These are phyloP conservation scores for Nasonia giraulti DNA, from an alignment of 1,140 invertebrate genomes.

Conservation along the genomic window DNA sequence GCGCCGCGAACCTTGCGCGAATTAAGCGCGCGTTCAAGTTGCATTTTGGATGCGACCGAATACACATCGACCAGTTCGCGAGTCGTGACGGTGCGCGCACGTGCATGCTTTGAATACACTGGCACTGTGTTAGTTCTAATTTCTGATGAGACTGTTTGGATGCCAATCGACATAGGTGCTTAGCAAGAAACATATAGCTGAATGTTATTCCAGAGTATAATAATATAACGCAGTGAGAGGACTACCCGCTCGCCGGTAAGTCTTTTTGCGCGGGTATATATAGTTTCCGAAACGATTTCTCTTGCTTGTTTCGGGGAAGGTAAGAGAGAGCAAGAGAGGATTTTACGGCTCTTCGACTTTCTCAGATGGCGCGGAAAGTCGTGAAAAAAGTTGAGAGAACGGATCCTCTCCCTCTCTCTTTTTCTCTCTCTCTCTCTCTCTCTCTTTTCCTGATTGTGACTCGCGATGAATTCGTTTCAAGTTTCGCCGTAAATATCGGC, in stretches of 20 bases:
- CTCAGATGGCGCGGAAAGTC: background rate
- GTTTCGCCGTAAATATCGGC: background rate
- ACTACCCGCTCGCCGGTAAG: background rate
- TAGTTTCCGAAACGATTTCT: background rate
- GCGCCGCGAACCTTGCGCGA: conserved; percentile 47
- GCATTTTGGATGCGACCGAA: conserved; percentile 72
- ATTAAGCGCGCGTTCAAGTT: conserved; percentile 72
- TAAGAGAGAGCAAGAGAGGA: background rate
- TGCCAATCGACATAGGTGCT: background rate
- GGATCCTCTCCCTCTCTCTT: background rate
- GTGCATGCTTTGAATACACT: background rate
- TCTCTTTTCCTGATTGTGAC: background rate
- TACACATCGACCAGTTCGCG: conserved; percentile 61
- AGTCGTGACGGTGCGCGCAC: background rate
- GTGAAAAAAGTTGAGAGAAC: background rate
- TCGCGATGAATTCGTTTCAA: background rate
- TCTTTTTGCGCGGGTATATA: background rate
- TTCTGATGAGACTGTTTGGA: too few relatives aligned
- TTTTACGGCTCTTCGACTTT: background rate
- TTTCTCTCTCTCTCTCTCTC: too few relatives aligned
- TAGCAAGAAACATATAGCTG: background rate
- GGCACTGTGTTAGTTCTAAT: too few relatives aligned
- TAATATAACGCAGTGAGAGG: background rate
- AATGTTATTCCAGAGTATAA: background rate
- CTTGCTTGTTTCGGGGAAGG: background rate